Percentiles rank a stretch among this genome's conserved stretches.
Conservation (phyloP, 2,113 vertebrate genomes). For the Indicator indicator region DNA sequence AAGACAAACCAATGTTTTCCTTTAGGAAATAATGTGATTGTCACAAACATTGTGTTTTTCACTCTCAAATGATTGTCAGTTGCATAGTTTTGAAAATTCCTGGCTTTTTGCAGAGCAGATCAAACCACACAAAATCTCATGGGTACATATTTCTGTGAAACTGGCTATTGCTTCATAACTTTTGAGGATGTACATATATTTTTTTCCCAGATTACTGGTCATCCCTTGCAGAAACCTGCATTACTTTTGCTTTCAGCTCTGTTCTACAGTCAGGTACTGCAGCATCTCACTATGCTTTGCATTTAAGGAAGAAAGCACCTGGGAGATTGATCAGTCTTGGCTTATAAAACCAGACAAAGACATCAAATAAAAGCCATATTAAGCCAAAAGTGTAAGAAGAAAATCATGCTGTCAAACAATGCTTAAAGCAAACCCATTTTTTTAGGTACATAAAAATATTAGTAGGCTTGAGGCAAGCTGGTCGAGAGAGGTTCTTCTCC, state of each 20-base stretch:
- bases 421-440: rapidly evolving
- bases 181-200: background rate
- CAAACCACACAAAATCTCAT: background rate
- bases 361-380: background rate
- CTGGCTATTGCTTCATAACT: background rate
- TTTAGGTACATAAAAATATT: background rate
- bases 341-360: background rate
- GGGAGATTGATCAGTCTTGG: background rate
- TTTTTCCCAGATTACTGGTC: background rate
- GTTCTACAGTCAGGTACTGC: background rate
- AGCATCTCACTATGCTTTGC: background rate
- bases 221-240: background rate
- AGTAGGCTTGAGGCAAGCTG: background rate
- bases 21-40: background rate
- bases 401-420: background rate
- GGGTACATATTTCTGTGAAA: background rate
- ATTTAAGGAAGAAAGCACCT: background rate
- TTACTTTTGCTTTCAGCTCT: background rate
- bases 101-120: background rate
- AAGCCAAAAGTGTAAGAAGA: background rate
- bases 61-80: background rate
- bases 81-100: background rate
- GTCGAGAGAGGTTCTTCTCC: no score
- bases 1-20: background rate
- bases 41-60: background rate